phyloP scores from a whole-genome alignment of 2,797 vertebrate genomes.

The Pampus argenteus region DNA sequence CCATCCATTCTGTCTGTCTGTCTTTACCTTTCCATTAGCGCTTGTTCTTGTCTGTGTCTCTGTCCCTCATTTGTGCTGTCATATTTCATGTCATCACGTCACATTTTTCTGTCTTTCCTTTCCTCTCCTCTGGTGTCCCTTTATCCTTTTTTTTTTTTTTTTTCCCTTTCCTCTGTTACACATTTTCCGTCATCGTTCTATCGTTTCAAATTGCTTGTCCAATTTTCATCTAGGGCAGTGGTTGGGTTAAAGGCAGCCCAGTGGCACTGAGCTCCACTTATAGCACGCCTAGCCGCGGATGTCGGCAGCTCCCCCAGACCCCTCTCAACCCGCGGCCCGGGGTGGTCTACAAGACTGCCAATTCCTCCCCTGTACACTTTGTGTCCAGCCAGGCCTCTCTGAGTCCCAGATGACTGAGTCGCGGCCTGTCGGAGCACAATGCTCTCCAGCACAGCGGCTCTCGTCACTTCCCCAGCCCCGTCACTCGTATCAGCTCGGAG shows the following conservation, averaged over 20 bases:
- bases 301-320: constrained; percentile 96
- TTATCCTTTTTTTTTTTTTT: constrained; percentile 48
- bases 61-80: constrained; percentile 51
- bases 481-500: constrained; percentile 91
- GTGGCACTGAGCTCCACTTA: constrained; percentile 90
- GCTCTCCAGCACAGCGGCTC: constrained; percentile 85
- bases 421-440: constrained; percentile 93
- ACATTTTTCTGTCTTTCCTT: constrained; percentile 48
- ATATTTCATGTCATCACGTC: constrained; percentile 31
- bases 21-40: constrained; percentile 26
- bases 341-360: constrained; percentile 95
- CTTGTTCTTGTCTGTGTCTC: constrained; percentile 29
- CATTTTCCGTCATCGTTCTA: constrained; percentile 79
- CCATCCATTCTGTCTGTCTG: constrained; percentile 66
- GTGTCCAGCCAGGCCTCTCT: constrained; percentile 81
- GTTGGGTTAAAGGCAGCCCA: constrained; percentile 92
- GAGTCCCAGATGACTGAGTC: constrained; percentile 90
- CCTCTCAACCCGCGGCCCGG: constrained; percentile 92
- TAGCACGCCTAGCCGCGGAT: constrained; percentile 92
- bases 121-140: constrained; percentile 30
- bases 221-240: constrained; percentile 95
- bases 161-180: constrained; percentile 51
- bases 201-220: constrained; percentile 91
- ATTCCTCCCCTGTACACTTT: constrained; percentile 93
- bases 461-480: constrained; percentile 77